These are phyloP conservation scores for Mobula hypostoma DNA, from an alignment of 2,113 vertebrate species.

Conservation along the genomic window DNA sequence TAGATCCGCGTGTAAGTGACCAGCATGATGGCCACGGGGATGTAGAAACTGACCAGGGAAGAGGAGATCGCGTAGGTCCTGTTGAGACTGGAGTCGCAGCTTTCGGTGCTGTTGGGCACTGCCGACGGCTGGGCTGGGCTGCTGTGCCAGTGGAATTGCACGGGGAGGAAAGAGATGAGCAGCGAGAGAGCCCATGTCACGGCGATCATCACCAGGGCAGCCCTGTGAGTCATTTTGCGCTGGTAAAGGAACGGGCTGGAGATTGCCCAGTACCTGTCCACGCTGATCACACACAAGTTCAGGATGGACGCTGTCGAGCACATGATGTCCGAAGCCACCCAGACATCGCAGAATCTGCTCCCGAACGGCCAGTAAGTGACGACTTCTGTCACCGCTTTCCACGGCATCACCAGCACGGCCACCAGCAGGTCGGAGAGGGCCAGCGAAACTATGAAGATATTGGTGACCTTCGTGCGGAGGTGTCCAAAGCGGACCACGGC, in stretches of 20 bases:
- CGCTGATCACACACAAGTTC: conserved; percentile 85
- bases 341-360: conserved; percentile 75
- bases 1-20: conserved; percentile 91
- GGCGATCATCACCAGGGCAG: conserved; percentile 79
- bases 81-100: conserved; percentile 89
- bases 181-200: conserved; percentile 81
- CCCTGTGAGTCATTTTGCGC: conserved; percentile 81
- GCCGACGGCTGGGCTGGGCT: conserved; percentile 48
- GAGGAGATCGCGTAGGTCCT: conserved; percentile 87
- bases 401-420: conserved; percentile 90
- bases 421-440: conserved; percentile 86
- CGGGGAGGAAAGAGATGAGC: conserved; percentile 90
- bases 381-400: conserved; percentile 89
- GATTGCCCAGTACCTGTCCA: conserved; percentile 94
- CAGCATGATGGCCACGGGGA: conserved; percentile 88
- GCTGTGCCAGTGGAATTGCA: conserved; percentile 90
- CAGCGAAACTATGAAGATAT: conserved; percentile 85
- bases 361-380: conserved; percentile 92
- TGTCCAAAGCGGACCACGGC: conserved; percentile 80
- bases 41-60: conserved; percentile 91
- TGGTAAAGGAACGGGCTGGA: conserved; percentile 88
- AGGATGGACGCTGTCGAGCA: conserved; percentile 94
- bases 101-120: conserved; percentile 41
- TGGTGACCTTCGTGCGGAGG: conserved; percentile 81
- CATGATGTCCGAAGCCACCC: conserved; percentile 97